Evolutionary conservation across 2,888 invertebrate species (phyloP), one percentile per base, ranked within the genome.

Genomic region (Nemotelus pantherinus): DNA sequence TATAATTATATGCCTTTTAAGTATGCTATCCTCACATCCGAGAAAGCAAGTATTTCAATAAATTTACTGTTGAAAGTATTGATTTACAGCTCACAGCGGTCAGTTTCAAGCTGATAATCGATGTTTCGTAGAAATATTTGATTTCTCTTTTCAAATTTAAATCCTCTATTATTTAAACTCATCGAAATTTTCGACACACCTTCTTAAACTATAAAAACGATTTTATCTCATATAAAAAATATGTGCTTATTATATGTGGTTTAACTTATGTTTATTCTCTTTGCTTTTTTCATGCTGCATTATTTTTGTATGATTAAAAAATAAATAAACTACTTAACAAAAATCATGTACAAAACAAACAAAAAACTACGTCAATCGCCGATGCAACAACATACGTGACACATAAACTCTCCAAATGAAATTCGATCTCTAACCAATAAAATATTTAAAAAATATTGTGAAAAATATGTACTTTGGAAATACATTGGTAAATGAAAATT

Each of bases 271-370:
- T 76, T 64, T 65, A 41, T 76, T 76, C 64, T 75, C 4, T 80
- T 79, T 79, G 79, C 80, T 78, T 79, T 81, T 80, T 80, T 77
- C 80, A 80, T 80, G 80, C 80, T 79, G 80, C 80, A 78, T 77
- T 76, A 53, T 76, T 75, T 76, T 64, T 76, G 65, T 65, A 76
- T 76, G 63, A 74, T 60, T 63, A 74, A 74, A 60, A 43, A 71
- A 68, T n/a, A 68, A 25, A 25, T 1, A 25, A 25, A 25, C 25
- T 25, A 25, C 25, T 25, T 1, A 25, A 25, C 25, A 25, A 1
- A 25, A 25, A 25, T 1, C 25, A 25, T 25, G 25, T 25, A 45
- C 47, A 68, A 68, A 48, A 48, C 48, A 48, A 68, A 25, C 67
- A 68, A 68, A 68, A 68, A 47, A 45, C 25, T 50, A 65, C 44